phyloP scores from a whole-genome alignment of 2,888 invertebrate species.

The Athalia circularis region DNA sequence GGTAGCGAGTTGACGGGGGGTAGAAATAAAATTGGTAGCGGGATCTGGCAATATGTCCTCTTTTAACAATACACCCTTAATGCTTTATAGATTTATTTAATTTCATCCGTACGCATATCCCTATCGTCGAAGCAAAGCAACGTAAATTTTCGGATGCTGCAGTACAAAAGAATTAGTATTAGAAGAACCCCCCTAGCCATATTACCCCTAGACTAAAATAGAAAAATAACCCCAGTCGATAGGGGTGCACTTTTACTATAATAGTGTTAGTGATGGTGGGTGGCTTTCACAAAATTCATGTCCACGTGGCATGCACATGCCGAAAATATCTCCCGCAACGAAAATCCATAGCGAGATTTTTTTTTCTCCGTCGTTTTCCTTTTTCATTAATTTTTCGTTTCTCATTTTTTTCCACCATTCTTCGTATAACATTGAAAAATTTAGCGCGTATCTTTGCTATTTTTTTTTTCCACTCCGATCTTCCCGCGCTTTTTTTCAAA shows the following conservation, averaged over 20 bases:
- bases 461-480: neutral
- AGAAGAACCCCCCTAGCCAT: constrained; percentile 17
- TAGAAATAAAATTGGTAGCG: constrained; percentile 28
- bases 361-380: neutral
- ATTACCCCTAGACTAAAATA: no score
- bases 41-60: constrained; percentile 29
- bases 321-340: constrained; percentile 29
- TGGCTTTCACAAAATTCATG: constrained; percentile 16
- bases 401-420: neutral
- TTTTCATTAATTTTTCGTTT: neutral
- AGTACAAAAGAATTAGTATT: constrained; percentile 22
- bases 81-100: no score
- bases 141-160: neutral
- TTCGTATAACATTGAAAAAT: neutral
- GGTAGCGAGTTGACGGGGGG: constrained; percentile 28
- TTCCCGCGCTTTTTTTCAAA: constrained; percentile 33
- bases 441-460: neutral
- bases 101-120: no score
- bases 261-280: constrained; percentile 26
- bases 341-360: neutral
- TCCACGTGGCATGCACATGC: constrained; percentile 41
- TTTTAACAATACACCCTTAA: no score
- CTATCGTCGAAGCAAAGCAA: no score
- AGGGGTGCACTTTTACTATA: constrained; percentile 11
- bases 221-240: constrained; percentile 1